These are phyloP conservation scores for Huso huso DNA, from an alignment of 2,797 vertebrate genomes.

Conservation along the genomic window DNA sequence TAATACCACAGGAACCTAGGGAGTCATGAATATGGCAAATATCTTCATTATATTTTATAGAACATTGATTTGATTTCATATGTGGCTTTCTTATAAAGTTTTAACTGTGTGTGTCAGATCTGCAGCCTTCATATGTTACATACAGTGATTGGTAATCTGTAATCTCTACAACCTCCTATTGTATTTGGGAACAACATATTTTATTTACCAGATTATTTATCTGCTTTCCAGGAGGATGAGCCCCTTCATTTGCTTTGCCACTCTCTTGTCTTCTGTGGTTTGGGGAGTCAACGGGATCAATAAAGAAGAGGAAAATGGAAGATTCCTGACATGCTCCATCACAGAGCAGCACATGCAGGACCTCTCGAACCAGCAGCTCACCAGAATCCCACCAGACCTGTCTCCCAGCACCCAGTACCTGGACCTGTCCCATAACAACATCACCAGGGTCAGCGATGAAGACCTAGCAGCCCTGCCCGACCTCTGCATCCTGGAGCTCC, in stretches of 20 bases:
- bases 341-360: conserved; percentile 17
- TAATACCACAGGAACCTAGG: conserved; percentile 35
- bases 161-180: not conserved
- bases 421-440: conserved; percentile 18
- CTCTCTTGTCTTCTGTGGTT: not conserved
- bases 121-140: too few species aligned
- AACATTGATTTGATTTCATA: too few species aligned
- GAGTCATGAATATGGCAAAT: not conserved
- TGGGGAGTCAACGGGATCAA: not conserved
- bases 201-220: too few species aligned
- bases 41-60: conserved; percentile 26
- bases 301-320: conserved; percentile 9
- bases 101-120: too few species aligned
- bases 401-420: conserved; percentile 5
- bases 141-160: too few species aligned
- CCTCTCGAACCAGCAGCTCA: conserved; percentile 6
- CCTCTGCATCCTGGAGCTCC: conserved; percentile 12
- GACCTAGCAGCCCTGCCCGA: conserved; percentile 7
- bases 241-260: conserved; percentile 9
- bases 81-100: too few species aligned
- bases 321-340: conserved; percentile 31
- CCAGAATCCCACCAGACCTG: not conserved
- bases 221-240: conserved; percentile 4
- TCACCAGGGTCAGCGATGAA: not conserved
- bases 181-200: not conserved